These are phyloP conservation scores for Diorhabda sublineata DNA, from an alignment of 1,140 invertebrate genomes.

Conservation along the genomic window DNA sequence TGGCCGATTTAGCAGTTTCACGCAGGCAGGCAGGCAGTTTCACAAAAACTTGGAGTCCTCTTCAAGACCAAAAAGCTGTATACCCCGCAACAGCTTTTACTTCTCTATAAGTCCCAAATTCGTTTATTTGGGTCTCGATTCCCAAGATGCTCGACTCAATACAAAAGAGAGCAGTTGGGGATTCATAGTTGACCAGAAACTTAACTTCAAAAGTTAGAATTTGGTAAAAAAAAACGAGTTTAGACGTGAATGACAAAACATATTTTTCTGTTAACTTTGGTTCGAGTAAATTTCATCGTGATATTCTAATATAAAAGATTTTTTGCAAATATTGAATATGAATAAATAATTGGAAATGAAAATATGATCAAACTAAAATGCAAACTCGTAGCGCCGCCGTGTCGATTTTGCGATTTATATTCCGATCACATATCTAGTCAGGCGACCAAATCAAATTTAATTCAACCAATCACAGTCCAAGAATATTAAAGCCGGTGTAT, in stretches of 20 bases:
- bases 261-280: neutral
- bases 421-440: constrained; percentile 34
- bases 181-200: too few relatives aligned
- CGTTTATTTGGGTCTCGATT: too few relatives aligned
- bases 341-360: neutral
- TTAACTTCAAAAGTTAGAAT: too few relatives aligned
- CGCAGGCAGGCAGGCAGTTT: too few relatives aligned
- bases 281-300: neutral
- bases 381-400: constrained; percentile 22
- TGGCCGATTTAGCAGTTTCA: too few relatives aligned
- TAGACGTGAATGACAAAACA: neutral
- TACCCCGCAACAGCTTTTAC: too few relatives aligned
- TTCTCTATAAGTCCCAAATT: too few relatives aligned
- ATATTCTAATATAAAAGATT: constrained; percentile 3
- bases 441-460: constrained; percentile 40
- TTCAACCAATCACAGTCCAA: constrained; percentile 33
- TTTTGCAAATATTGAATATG: neutral
- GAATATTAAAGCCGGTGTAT: constrained; percentile 33
- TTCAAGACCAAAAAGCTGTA: too few relatives aligned
- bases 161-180: too few relatives aligned
- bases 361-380: constrained; percentile 6
- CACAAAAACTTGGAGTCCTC: too few relatives aligned
- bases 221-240: neutral
- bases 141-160: too few relatives aligned
- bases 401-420: constrained; percentile 31